phyloP scores from a whole-genome alignment of 2,797 vertebrate species.

The Malurus leucopterus region DNA sequence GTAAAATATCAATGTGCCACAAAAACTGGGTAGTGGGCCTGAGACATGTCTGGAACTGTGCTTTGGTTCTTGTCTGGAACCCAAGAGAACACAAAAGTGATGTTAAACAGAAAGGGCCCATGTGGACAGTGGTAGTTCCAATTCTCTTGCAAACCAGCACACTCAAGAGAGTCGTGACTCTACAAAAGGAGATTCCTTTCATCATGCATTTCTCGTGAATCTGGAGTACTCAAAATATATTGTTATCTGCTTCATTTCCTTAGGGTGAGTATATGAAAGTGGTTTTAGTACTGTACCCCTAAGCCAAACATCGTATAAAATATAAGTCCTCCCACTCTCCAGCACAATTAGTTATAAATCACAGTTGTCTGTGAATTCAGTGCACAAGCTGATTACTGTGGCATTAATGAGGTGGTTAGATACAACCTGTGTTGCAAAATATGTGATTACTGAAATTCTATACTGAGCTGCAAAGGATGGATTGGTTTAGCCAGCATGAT shows the following conservation, averaged over 20 bases:
- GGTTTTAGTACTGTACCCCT: not conserved
- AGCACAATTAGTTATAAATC: not conserved
- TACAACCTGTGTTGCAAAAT: not conserved
- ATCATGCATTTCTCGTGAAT: not conserved
- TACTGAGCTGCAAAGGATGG: not conserved
- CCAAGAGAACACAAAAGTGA: not conserved
- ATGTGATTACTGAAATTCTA: not conserved
- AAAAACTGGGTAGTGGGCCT: not conserved
- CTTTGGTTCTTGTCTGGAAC: not conserved
- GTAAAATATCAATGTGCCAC: not conserved
- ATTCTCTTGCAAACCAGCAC: not conserved
- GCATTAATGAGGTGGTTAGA: not conserved
- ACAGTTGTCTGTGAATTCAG: not conserved
- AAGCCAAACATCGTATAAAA: not conserved
- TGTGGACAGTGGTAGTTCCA: not conserved
- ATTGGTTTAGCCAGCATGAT: not conserved
- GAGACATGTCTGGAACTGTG: not conserved
- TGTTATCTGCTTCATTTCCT: not conserved
- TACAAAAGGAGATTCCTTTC: not conserved
- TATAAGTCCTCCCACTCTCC: not conserved
- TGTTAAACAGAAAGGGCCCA: not conserved
- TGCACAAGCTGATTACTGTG: not conserved
- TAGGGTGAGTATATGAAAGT: not conserved
- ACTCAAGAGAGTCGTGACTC: not conserved
- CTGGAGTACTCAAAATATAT: not conserved